Percentiles rank a stretch among this genome's conserved stretches.
phyloP scores from a whole-genome alignment of 2,113 vertebrate genomes.

The Gavia stellata region DNA sequence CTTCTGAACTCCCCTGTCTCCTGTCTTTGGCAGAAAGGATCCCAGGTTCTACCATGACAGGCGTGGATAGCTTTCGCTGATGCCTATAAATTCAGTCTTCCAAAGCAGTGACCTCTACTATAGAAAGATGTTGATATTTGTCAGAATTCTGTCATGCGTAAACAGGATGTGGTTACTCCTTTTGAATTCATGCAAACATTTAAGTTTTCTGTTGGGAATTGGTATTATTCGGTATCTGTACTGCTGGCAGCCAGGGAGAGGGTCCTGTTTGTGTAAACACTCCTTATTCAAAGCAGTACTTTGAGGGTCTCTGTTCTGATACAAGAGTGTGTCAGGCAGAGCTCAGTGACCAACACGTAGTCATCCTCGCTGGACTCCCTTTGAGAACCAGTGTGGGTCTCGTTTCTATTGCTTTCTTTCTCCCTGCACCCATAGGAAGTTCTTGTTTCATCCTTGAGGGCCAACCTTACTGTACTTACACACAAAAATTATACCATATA shows the following conservation, averaged over 20 bases:
- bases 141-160: not conserved
- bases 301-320: not conserved
- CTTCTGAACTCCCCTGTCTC: slow-evolving; percentile 50
- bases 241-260: not conserved
- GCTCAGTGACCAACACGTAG: not conserved
- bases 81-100: not conserved
- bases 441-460: not conserved
- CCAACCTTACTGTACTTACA: not conserved
- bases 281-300: not conserved
- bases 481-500: not conserved
- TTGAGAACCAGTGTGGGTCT: not conserved
- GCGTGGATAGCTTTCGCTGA: not conserved
- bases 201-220: not conserved
- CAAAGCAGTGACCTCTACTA: not conserved
- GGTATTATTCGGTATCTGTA: not conserved
- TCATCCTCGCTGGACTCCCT: fast-evolving
- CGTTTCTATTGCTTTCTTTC: not conserved
- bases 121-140: not conserved
- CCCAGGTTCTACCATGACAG: not conserved
- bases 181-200: not conserved
- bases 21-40: slow-evolving; percentile 17
- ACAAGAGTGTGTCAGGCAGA: not conserved
- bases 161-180: not conserved
- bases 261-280: not conserved
- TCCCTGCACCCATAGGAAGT: not conserved